A percentile compares a stretch with the other conserved stretches of the same genome.
phyloP scores from a whole-genome alignment of 2,113 vertebrate genomes.

The Stigmatopora nigra region DNA sequence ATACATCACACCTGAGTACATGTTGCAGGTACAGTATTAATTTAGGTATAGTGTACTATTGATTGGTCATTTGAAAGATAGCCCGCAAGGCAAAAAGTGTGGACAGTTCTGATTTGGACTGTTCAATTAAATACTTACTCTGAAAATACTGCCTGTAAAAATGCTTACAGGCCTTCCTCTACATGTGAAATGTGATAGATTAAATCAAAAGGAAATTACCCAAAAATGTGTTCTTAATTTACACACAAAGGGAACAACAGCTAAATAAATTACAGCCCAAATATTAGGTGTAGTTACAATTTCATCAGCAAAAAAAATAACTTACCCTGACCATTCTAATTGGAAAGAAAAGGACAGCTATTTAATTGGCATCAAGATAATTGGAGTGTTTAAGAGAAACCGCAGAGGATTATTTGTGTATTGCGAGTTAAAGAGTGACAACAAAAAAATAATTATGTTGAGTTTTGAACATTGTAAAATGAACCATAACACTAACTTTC shows the following conservation, averaged over 20 bases:
- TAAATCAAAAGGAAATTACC: background rate
- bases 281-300: background rate
- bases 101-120: no score
- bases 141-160: background rate
- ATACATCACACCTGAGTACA: no score
- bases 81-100: no score
- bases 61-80: no score
- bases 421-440: slow-evolving; percentile 23
- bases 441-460: slow-evolving; percentile 26
- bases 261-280: background rate
- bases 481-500: slow-evolving; percentile 18
- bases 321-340: slow-evolving; percentile 12
- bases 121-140: no score
- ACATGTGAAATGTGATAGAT: background rate
- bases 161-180: background rate
- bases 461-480: slow-evolving; percentile 18
- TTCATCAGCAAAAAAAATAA: slow-evolving; percentile 2
- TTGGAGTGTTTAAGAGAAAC: slow-evolving; percentile 36
- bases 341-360: slow-evolving; percentile 28
- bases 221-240: background rate
- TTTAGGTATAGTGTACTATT: no score
- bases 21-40: no score
- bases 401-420: slow-evolving; percentile 10
- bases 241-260: background rate
- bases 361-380: slow-evolving; percentile 40